These are phyloP conservation scores for Ctenochaetus hawaiiensis DNA, from an alignment of 2,797 vertebrate species.

Conservation along the genomic window DNA sequence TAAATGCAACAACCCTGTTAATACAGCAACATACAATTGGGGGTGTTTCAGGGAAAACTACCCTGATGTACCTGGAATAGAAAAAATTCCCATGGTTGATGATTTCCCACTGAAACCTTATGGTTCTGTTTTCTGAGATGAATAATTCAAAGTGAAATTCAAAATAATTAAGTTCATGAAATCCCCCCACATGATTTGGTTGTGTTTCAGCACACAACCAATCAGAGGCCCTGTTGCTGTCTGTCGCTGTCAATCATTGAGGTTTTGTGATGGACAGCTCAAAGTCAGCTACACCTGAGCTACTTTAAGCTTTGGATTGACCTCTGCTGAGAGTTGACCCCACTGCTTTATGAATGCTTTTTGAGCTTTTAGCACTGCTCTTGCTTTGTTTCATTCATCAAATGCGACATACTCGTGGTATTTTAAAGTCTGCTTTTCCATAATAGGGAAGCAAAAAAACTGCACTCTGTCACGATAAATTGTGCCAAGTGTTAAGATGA, in stretches of 20 bases:
- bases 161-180: too few species aligned
- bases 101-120: background rate
- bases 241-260: background rate
- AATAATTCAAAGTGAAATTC: too few species aligned
- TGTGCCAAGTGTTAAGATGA: slow-evolving; percentile 34
- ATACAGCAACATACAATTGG: background rate
- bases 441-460: slow-evolving; percentile 51
- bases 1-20: background rate
- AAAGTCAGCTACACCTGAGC: background rate
- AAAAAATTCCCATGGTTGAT: background rate
- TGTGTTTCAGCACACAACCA: background rate
- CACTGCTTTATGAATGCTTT: too few species aligned
- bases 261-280: slow-evolving; percentile 1
- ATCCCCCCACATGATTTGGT: background rate
- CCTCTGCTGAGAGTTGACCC: slow-evolving; percentile 1
- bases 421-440: slow-evolving; percentile 36
- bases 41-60: background rate
- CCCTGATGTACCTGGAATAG: too few species aligned
- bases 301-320: background rate
- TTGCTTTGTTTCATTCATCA: background rate
- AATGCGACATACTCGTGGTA: slow-evolving; percentile 6
- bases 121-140: background rate
- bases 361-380: too few species aligned
- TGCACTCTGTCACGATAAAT: slow-evolving; percentile 28
- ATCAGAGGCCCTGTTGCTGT: background rate